Base-by-base conservation (phyloP, 2,113 vertebrate species). In the Synodontis membranacea region DNA sequence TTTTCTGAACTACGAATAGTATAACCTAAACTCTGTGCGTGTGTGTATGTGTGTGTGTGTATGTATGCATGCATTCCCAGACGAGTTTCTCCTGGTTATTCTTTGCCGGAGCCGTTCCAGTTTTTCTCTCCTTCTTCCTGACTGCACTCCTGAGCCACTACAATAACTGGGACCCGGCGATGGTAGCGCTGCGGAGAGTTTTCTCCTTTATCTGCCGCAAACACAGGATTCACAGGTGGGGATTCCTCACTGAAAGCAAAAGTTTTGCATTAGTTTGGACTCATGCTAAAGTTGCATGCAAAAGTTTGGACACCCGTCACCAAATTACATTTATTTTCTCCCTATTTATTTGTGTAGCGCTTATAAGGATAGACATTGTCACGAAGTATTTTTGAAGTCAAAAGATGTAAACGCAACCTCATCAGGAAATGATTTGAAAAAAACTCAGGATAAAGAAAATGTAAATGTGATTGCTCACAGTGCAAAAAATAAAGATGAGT, bases 151-250 rank as follows among this genome's bases (percentile, higher is more conserved):
- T 99, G 39, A 97, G 96, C 91, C 97, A 99, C 93, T 98, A 98
- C 94, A 99, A 99, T 94, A 99, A 99, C 94, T 99, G 98, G 97
- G 98, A 99, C 94, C 98, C 98, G 12, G 98, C 98, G 66, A 97
- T 97, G 96, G 96, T 99, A 84, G 97, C 95, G 23, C 95, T 99
- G 85, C 95, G 98, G 92, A 95, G 97, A 93, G 90, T 97, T 83
- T 98, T 98, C 90, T 95, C 96, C 81, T 97, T 99, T 92, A 93
- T 98, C 82, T 98, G 96, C 91, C 94, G 97, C 87, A 98, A 96
- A 91, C 97, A 98, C 92, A 96, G 97, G 68, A 94, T 96, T 91
- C 96, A 97, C 88, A 97, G 97, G 98, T 98, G 94, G 1, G 84
- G 34, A 44, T 25, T 60, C 68, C 60, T 79, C 3, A 37, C 9